A percentile compares a stretch with the other conserved stretches of the same genome.
Evolutionary conservation across 2,888 invertebrate species (phyloP).

Genomic region (Petrolisthes cinctipes): DNA sequence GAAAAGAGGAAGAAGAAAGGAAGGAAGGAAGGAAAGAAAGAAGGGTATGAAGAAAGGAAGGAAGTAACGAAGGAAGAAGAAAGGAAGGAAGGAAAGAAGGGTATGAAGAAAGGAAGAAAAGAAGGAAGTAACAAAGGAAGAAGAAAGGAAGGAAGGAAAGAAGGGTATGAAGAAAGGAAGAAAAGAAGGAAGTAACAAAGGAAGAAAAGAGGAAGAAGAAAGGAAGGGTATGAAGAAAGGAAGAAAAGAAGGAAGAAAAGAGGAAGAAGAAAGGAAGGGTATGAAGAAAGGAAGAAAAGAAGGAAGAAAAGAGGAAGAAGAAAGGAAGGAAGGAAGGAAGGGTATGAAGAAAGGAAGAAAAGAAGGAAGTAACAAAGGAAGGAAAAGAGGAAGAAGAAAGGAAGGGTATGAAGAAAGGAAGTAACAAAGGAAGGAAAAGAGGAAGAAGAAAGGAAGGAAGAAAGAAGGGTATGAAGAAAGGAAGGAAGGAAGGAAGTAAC

Average conservation of each 20-base stretch:
- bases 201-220: no score
- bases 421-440: background rate
- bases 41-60: no score
- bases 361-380: background rate
- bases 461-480: no score
- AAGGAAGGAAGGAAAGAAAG: no score
- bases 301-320: background rate
- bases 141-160: background rate
- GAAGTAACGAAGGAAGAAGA: conserved; percentile 8
- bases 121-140: background rate
- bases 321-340: background rate
- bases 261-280: background rate
- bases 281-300: background rate
- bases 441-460: no score
- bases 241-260: background rate
- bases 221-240: background rate
- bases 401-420: background rate
- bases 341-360: conserved; percentile 8
- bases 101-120: background rate
- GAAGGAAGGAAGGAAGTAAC: background rate
- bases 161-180: background rate
- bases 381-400: background rate
- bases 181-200: background rate
- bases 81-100: background rate
- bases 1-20: no score